Evolutionary conservation across 2,888 invertebrate species (phyloP).

Genomic region (Limnephilus auricula): DNA sequence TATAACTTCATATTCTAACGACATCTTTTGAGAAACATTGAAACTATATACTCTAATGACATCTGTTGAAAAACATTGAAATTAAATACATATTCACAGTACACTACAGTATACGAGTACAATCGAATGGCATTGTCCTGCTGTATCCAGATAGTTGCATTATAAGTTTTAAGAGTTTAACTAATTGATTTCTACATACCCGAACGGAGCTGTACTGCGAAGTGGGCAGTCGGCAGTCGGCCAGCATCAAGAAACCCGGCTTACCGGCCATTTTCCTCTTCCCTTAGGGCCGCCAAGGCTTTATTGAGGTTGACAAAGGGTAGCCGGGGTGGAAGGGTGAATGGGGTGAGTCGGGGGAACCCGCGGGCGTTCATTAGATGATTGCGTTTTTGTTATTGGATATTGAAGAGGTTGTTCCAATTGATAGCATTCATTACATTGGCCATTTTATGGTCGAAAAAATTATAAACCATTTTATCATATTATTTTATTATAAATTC

Average conservation of each 20-base stretch:
- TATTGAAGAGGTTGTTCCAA: constrained; percentile 51
- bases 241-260: background rate
- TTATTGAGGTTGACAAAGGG: constrained; percentile 34
- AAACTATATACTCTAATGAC: too few species aligned
- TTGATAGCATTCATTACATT: background rate
- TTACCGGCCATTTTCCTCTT: constrained; percentile 13
- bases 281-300: constrained; percentile 15
- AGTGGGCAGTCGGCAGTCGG: background rate
- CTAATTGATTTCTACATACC: background rate
- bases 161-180: background rate
- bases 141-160: background rate
- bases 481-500: background rate
- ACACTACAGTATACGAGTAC: too few species aligned
- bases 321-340: background rate
- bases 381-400: constrained; percentile 75
- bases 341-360: constrained; percentile 65
- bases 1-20: too few species aligned
- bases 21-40: too few species aligned
- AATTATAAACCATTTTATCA: background rate
- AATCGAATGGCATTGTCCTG: too few species aligned
- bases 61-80: too few species aligned
- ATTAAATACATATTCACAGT: too few species aligned
- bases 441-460: background rate
- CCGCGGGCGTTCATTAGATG: constrained; percentile 80
- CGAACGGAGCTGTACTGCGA: background rate